Base-by-base conservation (phyloP, 2,113 vertebrate species). In the Cottus gobio region DNA sequence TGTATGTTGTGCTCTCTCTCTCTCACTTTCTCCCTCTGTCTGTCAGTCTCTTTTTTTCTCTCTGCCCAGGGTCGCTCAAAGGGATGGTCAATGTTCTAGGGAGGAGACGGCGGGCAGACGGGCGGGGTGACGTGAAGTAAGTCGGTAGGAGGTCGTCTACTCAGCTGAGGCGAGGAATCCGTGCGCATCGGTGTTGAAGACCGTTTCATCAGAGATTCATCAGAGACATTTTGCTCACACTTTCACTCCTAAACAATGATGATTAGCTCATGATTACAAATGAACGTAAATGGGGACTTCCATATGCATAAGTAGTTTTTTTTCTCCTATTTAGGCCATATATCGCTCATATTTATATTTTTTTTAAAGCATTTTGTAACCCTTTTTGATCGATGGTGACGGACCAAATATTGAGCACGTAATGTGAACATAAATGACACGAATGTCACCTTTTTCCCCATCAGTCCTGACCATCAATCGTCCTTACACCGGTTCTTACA, bases 71-170 rank as follows among this genome's bases (percentile, higher is more conserved):
- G 79, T 72, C 71, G 75, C 88, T 91, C 72, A 83, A 56, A 87
- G 82, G 83, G 79, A 78, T 87, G 87, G 80, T 86, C 77, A 84
- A 73, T 84, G 83, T 84, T 90, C 82, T 67, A 82, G 88, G 92
- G 90, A 93, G 92, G 92, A 92, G 89, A 90, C 92, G 87, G 79
- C 69, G 42, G 85, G 85, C 92, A 93, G 91, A 92, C 92, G 87
- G 92, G 92, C 90, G 91, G 92, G 92, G 91, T 93, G 91, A 93
- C 84, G 91, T 85, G 90, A 87, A 91, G 72, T 77, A 89, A 91
- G 89, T 88, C 90, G 77, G 88, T 82, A 85, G 90, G 88, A 90
- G 91, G 89, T 91, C 86, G 91, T 87, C 90, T 89, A 54, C 85
- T 86, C 72, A 34, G 82, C 72, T 75, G 85, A 89, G 82, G 80